Evolutionary conservation across 92 coral and sea anemone species (phyloP).

Genomic region (Epizoanthus stellaris): DNA sequence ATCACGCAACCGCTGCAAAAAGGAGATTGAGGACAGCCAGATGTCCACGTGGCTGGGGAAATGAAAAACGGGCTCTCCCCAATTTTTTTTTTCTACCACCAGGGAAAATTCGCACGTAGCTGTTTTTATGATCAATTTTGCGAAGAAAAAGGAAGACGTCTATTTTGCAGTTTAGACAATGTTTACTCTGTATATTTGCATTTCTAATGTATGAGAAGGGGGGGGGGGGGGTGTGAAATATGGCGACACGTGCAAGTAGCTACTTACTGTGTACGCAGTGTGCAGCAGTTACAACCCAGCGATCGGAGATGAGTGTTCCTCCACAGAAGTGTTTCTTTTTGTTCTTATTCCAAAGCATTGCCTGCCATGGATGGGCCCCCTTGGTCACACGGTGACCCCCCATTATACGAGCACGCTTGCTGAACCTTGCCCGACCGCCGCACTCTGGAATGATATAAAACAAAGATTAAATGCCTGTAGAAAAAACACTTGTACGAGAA

Average conservation of each 20-base stretch:
- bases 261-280: conserved; percentile 83
- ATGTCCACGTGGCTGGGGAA: no score
- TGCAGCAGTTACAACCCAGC: conserved; percentile 95
- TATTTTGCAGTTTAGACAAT: no score
- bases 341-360: conserved; percentile 71
- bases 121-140: no score
- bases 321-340: conserved; percentile 84
- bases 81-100: no score
- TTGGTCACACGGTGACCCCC: conserved; percentile 83
- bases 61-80: no score
- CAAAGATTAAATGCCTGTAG: background rate
- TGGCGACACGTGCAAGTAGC: background rate
- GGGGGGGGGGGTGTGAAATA: background rate
- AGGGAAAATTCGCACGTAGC: no score
- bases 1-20: no score
- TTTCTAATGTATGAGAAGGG: background rate
- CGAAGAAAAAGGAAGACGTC: no score
- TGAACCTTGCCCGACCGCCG: conserved; percentile 14
- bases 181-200: background rate
- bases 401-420: conserved; percentile 21
- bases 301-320: conserved; percentile 76
- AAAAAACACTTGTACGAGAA: background rate
- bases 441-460: background rate
- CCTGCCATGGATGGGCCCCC: conserved; percentile 95
- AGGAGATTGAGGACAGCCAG: no score